Conservation (phyloP, 1,140 invertebrate genomes). For the Cherax quadricarinatus region DNA sequence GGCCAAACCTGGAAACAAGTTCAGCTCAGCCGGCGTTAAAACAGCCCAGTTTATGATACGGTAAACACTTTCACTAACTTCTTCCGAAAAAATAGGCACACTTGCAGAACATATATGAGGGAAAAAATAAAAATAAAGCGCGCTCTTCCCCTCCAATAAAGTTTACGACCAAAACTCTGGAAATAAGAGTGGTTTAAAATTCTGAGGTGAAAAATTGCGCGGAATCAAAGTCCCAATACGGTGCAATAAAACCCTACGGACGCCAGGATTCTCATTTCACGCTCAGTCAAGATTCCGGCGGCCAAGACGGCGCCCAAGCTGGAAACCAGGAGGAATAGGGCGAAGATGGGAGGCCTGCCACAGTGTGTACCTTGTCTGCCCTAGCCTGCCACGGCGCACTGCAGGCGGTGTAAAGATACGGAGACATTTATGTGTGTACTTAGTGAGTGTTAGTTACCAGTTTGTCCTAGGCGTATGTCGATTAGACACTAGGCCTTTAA, state of each 20-base stretch:
- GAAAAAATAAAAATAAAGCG: not conserved
- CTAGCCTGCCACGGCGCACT: too few species aligned
- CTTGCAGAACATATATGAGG: not conserved
- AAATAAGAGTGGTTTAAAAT: conserved; percentile 51
- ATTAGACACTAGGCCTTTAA: too few species aligned
- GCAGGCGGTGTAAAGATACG: too few species aligned
- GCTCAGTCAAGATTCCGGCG: conserved; percentile 48
- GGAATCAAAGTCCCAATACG: conserved; percentile 48
- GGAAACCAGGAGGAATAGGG: not conserved
- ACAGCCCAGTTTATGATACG: not conserved
- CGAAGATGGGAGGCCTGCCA: not conserved
- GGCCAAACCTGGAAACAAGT: too few species aligned
- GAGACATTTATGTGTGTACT: too few species aligned
- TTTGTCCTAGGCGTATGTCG: too few species aligned
- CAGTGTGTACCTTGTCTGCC: too few species aligned
- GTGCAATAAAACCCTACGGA: conserved; percentile 37
- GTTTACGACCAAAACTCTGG: conserved; percentile 41
- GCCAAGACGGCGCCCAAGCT: not conserved
- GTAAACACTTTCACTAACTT: not conserved
- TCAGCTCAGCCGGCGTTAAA: not conserved
- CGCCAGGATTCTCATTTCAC: conserved; percentile 46
- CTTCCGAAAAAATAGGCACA: not conserved
- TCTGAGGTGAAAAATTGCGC: conserved; percentile 54
- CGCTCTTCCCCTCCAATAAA: conserved; percentile 11
- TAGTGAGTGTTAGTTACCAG: too few species aligned